These are phyloP conservation scores for Hirundo rustica DNA, from an alignment of 2,797 vertebrate genomes.

Conservation along the genomic window DNA sequence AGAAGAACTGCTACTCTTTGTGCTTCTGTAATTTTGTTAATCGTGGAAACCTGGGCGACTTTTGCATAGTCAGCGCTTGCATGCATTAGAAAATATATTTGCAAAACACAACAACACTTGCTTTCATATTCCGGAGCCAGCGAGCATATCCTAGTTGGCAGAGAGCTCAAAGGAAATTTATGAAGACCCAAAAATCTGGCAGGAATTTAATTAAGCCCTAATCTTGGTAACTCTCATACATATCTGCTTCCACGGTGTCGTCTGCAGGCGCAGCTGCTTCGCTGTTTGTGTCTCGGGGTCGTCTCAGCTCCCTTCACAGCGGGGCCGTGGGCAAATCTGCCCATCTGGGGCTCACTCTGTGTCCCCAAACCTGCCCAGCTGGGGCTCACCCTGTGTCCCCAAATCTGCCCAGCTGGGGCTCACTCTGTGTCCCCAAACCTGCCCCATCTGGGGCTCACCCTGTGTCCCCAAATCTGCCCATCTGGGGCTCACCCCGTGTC, in stretches of 20 bases:
- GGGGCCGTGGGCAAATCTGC: not conserved
- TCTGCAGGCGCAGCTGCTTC: not conserved
- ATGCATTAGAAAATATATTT: slow-evolving; percentile 45
- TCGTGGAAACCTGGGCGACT: slow-evolving; percentile 48
- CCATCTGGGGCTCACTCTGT: not conserved
- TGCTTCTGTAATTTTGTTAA: slow-evolving; percentile 58
- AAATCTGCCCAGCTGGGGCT: no score
- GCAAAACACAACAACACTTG: slow-evolving; percentile 60
- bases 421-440: no score
- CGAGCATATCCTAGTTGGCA: slow-evolving; percentile 39
- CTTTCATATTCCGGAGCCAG: slow-evolving; percentile 40
- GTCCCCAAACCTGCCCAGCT: no score
- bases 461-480: no score
- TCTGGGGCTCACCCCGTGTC: no score
- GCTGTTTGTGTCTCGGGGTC: accelerated
- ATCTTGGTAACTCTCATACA: not conserved
- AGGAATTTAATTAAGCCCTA: slow-evolving; percentile 55
- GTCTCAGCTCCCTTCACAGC: not conserved
- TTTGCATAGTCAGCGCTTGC: slow-evolving; percentile 47
- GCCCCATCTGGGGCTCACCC: no score
- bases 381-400: no score
- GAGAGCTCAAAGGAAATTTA: slow-evolving; percentile 43
- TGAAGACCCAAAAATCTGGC: slow-evolving; percentile 21
- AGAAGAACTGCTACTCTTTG: slow-evolving; percentile 44
- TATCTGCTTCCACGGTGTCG: not conserved